Evolutionary conservation across 2,888 invertebrate species (phyloP).

Genomic region (Brachylomia viminalis): DNA sequence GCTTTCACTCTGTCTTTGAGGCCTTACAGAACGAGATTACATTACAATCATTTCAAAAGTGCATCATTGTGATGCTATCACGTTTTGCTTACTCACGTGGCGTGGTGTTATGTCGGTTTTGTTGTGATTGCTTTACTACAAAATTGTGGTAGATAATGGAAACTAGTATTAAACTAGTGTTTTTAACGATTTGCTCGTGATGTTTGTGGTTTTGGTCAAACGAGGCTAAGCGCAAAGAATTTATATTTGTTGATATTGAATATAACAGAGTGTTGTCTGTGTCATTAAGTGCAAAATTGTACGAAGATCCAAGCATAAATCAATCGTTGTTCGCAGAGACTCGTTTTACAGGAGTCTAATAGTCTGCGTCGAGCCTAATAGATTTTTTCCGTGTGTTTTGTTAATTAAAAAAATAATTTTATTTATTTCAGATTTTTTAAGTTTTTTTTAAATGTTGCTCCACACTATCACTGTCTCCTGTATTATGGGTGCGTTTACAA

Average conservation of each 20-base stretch:
- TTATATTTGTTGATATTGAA: too few relatives aligned
- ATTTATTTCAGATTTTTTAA: too few relatives aligned
- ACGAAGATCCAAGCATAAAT: too few relatives aligned
- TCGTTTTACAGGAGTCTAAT: not conserved
- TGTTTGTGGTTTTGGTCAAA: conserved; percentile 17
- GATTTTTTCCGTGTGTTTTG: not conserved
- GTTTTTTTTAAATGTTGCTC: too few relatives aligned
- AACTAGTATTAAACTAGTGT: not conserved
- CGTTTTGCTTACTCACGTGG: conserved; percentile 56
- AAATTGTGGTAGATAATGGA: conserved; percentile 32
- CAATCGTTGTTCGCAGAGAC: too few relatives aligned
- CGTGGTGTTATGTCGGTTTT: not conserved
- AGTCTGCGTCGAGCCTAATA: not conserved
- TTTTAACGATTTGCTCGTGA: conserved; percentile 27
- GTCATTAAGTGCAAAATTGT: too few relatives aligned
- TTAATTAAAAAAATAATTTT: too few relatives aligned
- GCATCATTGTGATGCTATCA: conserved; percentile 41
- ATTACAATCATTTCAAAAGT: conserved; percentile 40
- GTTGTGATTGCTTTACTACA: conserved; percentile 35
- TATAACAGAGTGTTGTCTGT: too few relatives aligned
- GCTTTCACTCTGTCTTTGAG: conserved; percentile 3
- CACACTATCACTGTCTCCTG: too few relatives aligned
- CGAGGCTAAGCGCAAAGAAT: not conserved
- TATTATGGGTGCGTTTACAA: too few relatives aligned
- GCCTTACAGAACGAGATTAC: conserved; percentile 1